Percentiles rank a stretch among this genome's conserved stretches.
phyloP scores from a whole-genome alignment of 92 coral and sea anemone species.

The Meandrina meandrites region DNA sequence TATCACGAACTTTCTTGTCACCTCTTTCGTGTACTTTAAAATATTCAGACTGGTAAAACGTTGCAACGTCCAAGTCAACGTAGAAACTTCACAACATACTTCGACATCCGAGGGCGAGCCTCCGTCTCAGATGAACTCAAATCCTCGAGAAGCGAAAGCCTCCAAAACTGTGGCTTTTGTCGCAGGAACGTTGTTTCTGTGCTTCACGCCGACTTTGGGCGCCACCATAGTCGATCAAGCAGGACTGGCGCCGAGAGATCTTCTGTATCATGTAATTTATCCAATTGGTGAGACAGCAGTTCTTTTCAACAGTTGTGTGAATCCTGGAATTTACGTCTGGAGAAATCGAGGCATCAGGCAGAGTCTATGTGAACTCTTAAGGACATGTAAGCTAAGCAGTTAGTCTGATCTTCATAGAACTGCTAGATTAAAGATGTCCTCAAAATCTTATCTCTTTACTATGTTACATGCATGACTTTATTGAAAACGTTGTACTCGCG shows the following conservation, averaged over 20 bases:
- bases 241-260: constrained; percentile 31
- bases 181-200: constrained; percentile 69
- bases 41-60: constrained; percentile 59
- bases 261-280: constrained; percentile 69
- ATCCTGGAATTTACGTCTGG: constrained; percentile 78
- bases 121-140: constrained; percentile 12
- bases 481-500: too few relatives aligned
- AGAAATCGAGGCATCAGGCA: constrained; percentile 56
- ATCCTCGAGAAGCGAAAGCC: constrained; percentile 61
- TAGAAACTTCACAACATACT: constrained; percentile 16
- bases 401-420: not conserved
- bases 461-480: too few relatives aligned
- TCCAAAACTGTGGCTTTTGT: constrained; percentile 70
- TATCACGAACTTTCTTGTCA: constrained; percentile 45
- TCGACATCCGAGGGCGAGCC: constrained; percentile 18
- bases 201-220: constrained; percentile 65
- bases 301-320: constrained; percentile 66
- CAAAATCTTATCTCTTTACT: too few relatives aligned
- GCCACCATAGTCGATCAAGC: constrained; percentile 68
- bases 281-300: constrained; percentile 76
- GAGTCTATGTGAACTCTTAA: constrained; percentile 52
- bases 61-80: constrained; percentile 41
- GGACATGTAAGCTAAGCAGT: constrained; percentile 5
- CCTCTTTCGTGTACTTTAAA: constrained; percentile 60
- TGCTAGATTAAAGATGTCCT: not conserved